phyloP scores from a whole-genome alignment of 2,888 invertebrate species.

The Pasiphila rectangulata region DNA sequence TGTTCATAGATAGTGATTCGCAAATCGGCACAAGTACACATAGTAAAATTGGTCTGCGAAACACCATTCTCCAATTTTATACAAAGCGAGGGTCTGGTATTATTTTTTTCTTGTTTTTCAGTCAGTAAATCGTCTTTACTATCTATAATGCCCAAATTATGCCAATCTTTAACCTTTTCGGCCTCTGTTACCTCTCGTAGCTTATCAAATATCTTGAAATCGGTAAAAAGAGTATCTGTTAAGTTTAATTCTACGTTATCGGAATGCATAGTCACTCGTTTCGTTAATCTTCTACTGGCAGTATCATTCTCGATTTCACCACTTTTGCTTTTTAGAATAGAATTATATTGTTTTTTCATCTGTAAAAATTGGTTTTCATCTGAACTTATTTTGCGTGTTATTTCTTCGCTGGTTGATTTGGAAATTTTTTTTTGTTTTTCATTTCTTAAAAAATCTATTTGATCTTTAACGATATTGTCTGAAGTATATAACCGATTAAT shows the following conservation, averaged over 20 bases:
- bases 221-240: slow-evolving; percentile 17
- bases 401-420: slow-evolving; percentile 18
- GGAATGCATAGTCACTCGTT: slow-evolving; percentile 65
- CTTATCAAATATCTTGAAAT: slow-evolving; percentile 51
- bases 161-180: slow-evolving; percentile 54
- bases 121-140: slow-evolving; percentile 49
- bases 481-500: slow-evolving; percentile 2
- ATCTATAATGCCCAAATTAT: slow-evolving; percentile 56
- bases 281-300: slow-evolving; percentile 37
- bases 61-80: slow-evolving; percentile 59
- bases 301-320: slow-evolving; percentile 31
- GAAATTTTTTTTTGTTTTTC: background rate
- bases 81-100: slow-evolving; percentile 39
- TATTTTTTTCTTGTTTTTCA: slow-evolving; percentile 36
- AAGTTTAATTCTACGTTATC: slow-evolving; percentile 24
- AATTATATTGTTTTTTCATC: slow-evolving; percentile 37
- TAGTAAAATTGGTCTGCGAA: slow-evolving; percentile 57
- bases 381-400: slow-evolving; percentile 7
- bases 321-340: slow-evolving; percentile 52
- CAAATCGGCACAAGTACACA: slow-evolving; percentile 65
- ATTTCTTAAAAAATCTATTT: slow-evolving; percentile 4
- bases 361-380: slow-evolving; percentile 6
- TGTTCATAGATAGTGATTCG: slow-evolving; percentile 63
- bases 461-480: slow-evolving; percentile 7
- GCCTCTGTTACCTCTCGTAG: slow-evolving; percentile 62